Evolutionary conservation across 1,140 invertebrate genomes (phyloP).

Genomic region (Vollenhovia emeryi): DNA sequence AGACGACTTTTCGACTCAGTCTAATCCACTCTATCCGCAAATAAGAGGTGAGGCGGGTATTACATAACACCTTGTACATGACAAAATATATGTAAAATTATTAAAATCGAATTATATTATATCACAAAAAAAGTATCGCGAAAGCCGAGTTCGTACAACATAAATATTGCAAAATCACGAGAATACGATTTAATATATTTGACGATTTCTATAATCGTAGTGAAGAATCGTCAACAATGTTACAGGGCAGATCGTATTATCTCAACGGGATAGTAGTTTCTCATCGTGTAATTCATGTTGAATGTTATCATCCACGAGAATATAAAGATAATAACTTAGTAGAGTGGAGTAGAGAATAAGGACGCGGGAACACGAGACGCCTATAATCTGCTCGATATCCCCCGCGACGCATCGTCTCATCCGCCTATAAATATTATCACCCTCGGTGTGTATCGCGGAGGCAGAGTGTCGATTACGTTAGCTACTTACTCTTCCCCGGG

Average conservation of each 20-base stretch:
- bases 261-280: background rate
- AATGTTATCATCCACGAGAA: constrained; percentile 19
- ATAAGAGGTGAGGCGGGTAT: no score
- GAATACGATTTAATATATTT: background rate
- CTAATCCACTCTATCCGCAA: no score
- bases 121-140: background rate
- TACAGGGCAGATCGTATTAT: background rate
- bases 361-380: constrained; percentile 33
- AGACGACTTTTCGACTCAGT: no score
- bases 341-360: background rate
- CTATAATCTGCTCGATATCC: constrained; percentile 51
- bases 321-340: constrained; percentile 46
- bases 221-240: background rate
- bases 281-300: constrained; percentile 12
- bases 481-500: constrained; percentile 26
- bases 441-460: constrained; percentile 17
- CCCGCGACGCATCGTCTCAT: constrained; percentile 24
- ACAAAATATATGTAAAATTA: background rate
- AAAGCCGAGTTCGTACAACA: background rate
- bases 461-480: constrained; percentile 45
- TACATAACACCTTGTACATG: no score
- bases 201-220: background rate
- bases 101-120: background rate
- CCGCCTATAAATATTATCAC: constrained; percentile 54
- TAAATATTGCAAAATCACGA: background rate